Base-by-base conservation (phyloP, 1,140 invertebrate genomes). In the Chlorops oryzae region DNA sequence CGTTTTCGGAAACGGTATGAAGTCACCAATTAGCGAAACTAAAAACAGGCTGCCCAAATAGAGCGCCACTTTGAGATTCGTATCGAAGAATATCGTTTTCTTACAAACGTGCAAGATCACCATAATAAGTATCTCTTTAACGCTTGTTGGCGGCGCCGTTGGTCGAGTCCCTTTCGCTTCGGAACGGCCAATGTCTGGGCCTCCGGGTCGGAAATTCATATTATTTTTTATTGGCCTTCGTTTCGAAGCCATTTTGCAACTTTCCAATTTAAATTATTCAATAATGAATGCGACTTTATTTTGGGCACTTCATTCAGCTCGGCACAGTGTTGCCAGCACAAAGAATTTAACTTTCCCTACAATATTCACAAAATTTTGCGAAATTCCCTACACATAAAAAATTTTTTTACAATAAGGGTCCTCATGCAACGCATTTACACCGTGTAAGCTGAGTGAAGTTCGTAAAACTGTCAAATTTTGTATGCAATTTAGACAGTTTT, bases 21-120 rank as follows among this genome's bases (percentile, higher is more conserved):
- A 83, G 72, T 97, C 93, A 17, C 70, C 84, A 47, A 96, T 76
- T 1, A 96, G 73, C 2, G 92, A 95, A 7, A 90, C 78, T 42
- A 90, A 63, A 63, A 96, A 88, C 41, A 96, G 78, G 57, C 82
- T 79, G 38, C 80, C 80, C 54, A 90, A 76, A 71, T 96, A 96
- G 15, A 92, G 73, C 3, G 81, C 84, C 57, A 96, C 84, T 77
- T 92, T 93, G n/a, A 88, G 79, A 58, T 85, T 83, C 1, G 85
- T 88, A 59, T 92, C 85, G 54, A 89, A 84, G 56, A 95, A 87
- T 24, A 96, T 75, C 2, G 86, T 80, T 63, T 88, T 92, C 63
- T 89, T 89, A 66, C 92, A 95, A 28, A 90, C 61, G 64, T 92
- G 87, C 62, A 96, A 75, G n/a, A 94, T 69, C 75, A 93, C 83